Base-by-base conservation (phyloP, 2,888 invertebrate species). In the Eudasyphora cyanicolor region DNA sequence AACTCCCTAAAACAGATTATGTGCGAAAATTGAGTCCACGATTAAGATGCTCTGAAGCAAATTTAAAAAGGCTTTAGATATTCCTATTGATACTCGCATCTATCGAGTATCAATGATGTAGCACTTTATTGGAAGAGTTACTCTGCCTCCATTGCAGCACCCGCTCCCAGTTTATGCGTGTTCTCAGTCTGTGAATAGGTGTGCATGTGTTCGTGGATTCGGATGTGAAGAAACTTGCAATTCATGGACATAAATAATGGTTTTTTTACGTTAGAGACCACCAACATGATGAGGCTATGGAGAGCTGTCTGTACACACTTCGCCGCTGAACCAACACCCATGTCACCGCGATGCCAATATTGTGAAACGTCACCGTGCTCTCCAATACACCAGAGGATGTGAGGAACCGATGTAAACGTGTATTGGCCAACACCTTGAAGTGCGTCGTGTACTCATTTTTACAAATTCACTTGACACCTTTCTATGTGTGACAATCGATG, bases 381-480 rank as follows among this genome's bases (percentile, higher is more conserved):
- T 77, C 57, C 62, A 73, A 81, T 84, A 79, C 84, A 84, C 84
- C 71, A 49, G 84, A 84, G 84, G 81, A 81, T 78, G 42, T 75
- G 77, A 81, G 84, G 60, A 76, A 81, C 67, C 81, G 71, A 51
- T 64, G 67, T 24, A 79, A 79, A 83, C 76, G 71, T 83, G 80
- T 84, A 82, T 84, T 84, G 74, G 82, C 62, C 81, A 79, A 86
- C 86, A 86, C 86, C 85, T 86, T 75, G 60, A 77, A 75, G 78
- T 73, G 77, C 80, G 84, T 82, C 67, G 38, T 84, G 76, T 82
- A 79, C 84, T 85, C 79, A 84, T 85, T 84, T 84, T 84, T 86
- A 86, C 86, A 86, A 86, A 86, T 86, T 85, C 86, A 86, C 86
- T 86, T 86, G 86, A 86, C 86, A 86, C 86, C 85, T 86, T 85